These are phyloP conservation scores for Thalassoma bifasciatum DNA, from an alignment of 2,113 vertebrate species.

Conservation along the genomic window DNA sequence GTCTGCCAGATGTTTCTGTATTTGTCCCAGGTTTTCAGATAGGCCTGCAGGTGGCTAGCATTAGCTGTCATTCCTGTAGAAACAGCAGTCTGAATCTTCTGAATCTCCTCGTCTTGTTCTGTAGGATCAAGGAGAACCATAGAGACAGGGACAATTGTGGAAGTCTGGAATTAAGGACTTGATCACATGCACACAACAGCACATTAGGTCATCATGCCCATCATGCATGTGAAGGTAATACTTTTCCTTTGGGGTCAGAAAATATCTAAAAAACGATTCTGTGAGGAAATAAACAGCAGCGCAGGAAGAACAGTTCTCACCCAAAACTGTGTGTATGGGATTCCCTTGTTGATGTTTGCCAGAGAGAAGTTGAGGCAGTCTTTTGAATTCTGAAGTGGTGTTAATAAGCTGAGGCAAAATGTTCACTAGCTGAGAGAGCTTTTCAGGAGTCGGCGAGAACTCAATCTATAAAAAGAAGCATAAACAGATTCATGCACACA, in stretches of 20 bases:
- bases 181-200: neutral
- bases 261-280: too few relatives aligned
- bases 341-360: conserved; percentile 57
- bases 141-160: neutral
- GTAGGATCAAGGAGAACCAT: neutral
- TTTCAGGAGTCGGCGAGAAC: conserved; percentile 86
- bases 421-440: conserved; percentile 77
- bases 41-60: conserved; percentile 80
- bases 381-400: conserved; percentile 84
- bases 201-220: too few relatives aligned
- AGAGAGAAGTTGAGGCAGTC: conserved; percentile 85
- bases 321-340: conserved; percentile 82
- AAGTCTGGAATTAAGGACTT: neutral
- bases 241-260: too few relatives aligned
- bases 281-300: too few relatives aligned
- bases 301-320: conserved; percentile 50
- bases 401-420: conserved; percentile 82
- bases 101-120: conserved; percentile 90
- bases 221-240: neutral
- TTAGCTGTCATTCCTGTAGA: conserved; percentile 83
- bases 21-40: conserved; percentile 90
- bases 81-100: conserved; percentile 87
- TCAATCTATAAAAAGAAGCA: conserved; percentile 79
- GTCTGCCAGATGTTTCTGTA: conserved; percentile 91
- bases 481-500: too few relatives aligned